A percentile compares a stretch with the other conserved stretches of the same genome.
Evolutionary conservation across 2,113 vertebrate species (phyloP).

Genomic region (Macrotus californicus): DNA sequence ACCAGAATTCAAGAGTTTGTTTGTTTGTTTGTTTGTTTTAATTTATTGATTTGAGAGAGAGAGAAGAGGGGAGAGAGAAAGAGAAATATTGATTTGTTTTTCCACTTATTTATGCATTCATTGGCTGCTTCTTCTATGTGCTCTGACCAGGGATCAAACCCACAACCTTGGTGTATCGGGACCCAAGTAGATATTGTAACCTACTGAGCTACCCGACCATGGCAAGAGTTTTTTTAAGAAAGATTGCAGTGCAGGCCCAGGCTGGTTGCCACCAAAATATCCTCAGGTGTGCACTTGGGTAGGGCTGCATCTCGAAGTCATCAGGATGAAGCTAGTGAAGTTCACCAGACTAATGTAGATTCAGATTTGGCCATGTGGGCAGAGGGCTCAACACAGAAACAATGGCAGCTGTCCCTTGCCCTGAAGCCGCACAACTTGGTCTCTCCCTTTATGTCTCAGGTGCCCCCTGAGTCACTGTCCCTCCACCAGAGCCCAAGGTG

Average conservation of each 20-base stretch:
- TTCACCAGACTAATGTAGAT: background rate
- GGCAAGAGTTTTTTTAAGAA: background rate
- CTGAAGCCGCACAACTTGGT: background rate
- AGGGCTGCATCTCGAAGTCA: background rate
- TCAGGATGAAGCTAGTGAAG: background rate
- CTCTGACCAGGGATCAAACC: no score
- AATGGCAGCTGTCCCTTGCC: background rate
- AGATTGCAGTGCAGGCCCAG: background rate
- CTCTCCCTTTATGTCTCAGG: background rate
- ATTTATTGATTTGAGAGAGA: no score
- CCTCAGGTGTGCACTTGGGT: background rate
- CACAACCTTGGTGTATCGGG: no score
- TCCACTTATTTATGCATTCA: no score
- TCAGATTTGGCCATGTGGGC: background rate
- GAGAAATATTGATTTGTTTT: no score
- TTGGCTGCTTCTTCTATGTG: no score
- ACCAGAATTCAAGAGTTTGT: background rate
- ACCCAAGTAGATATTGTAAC: no score
- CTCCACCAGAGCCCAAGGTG: background rate
- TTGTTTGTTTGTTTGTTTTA: no score
- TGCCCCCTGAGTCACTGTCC: background rate
- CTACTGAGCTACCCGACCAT: no score
- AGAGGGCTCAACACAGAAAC: background rate
- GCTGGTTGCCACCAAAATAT: background rate
- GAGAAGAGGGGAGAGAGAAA: no score